Base-by-base conservation (phyloP, 1,140 invertebrate genomes). In the Rhynchophorus ferrugineus region DNA sequence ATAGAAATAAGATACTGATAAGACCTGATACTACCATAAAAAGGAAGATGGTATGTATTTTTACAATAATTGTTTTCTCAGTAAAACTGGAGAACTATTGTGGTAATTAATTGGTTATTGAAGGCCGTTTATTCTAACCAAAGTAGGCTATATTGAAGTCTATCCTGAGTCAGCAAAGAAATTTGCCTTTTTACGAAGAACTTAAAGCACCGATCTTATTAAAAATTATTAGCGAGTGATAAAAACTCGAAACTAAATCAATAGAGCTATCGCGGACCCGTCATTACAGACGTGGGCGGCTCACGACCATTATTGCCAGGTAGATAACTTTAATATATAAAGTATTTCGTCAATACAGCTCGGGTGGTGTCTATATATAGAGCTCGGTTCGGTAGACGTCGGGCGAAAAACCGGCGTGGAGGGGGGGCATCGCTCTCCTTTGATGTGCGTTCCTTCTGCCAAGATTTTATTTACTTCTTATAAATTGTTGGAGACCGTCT, bases 341-440 rank as follows among this genome's bases (percentile, higher is more conserved):
- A 41, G 17, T 19, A 19, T 41, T 41, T 41, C 20, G 38, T 41
- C 38, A 41, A 41, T 41, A 41, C 38, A 41, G 38, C 38, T n/a
- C 16, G 18, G 18, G 14, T 18, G 14, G 14, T 18, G 17, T 41
- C 17, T 41, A 41, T 41, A 17, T 41, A 17, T 19, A 41, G 38
- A 41, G 14, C 2, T 17, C 18, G 35, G 35, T 6, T 16, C 14
- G 14, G 6, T 37, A n/a, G 21, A 17, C 18, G 43, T 29, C 24
- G 20, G 14, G 16, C 33, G 45, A 48, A 18, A 7, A 22, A 29
- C n/a, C n/a, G 24, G 11, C 5, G 24, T 6, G 11, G 24, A 29
- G 24, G 11, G 11, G 24, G 11, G 11, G 24, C 24, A n/a, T n/a
- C 24, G 24, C 24, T 29, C 24, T 29, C 24, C 24, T 29, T 29